phyloP scores from a whole-genome alignment of 2,113 vertebrate species.

The Glaucomys volans region DNA sequence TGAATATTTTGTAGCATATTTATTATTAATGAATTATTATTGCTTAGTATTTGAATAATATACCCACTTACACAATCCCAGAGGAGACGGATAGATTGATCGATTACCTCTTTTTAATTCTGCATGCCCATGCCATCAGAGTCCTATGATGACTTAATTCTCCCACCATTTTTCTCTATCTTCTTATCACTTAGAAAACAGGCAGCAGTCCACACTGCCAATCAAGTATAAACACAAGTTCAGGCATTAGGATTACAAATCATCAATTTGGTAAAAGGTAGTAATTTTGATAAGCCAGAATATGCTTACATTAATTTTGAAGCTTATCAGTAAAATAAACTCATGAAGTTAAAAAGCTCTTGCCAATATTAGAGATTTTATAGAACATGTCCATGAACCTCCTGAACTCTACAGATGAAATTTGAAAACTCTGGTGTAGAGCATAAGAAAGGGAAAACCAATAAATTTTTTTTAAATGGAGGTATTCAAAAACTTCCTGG shows the following conservation, averaged over 20 bases:
- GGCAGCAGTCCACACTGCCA: background rate
- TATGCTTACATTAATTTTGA: background rate
- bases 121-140: background rate
- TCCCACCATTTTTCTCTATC: background rate
- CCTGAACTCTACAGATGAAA: background rate
- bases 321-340: conserved; percentile 28
- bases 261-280: background rate
- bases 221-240: background rate
- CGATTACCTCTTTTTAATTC: background rate
- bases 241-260: background rate
- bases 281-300: background rate
- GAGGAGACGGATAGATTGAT: background rate
- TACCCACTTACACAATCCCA: background rate
- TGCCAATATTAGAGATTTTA: background rate
- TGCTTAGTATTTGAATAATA: background rate
- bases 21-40: conserved; percentile 36
- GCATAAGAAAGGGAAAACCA: background rate
- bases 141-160: background rate
- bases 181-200: background rate
- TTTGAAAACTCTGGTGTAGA: background rate
- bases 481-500: background rate
- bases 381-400: background rate
- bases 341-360: background rate
- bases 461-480: background rate
- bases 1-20: background rate